Base-by-base conservation (phyloP, 2,797 vertebrate genomes). In the Psittacula derbiana region DNA sequence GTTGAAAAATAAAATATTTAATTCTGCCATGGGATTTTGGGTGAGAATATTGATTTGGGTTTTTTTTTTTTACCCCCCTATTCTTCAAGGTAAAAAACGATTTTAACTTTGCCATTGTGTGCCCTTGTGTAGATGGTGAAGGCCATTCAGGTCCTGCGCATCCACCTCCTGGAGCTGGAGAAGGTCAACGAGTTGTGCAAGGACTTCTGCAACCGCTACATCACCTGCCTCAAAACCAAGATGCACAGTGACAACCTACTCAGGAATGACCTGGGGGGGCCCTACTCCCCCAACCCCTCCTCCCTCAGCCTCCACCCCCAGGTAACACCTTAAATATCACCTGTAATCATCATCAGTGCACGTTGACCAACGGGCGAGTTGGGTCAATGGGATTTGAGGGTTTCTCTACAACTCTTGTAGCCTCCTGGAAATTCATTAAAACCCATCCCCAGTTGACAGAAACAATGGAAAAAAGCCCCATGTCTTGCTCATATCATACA, bases 161-260 rank as follows among this genome's bases (percentile, higher is more conserved):
- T 99, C 97, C 99, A 99, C 97, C 98, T 99, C 43, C 96, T 99
- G 94, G 99, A 99, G 96, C 85, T 99, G 96, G 99, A 99, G 98
- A 99, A 99, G 97, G 99, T 99, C 97, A 99, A 99, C 18, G 99
- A 99, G 97, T 98, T 99, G 97, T 99, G 99, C 98, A 99, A 99
- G 97, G 99, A 99, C 98, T 99, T 99, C 88, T 99, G 99, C 97
- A 99, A 99, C 96, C 99, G 99, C 57, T 99, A 99, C 94, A 99
- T 99, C 98, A 99, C 99, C 97, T 99, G 99, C 98, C 99, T 99
- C 98, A 99, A 99, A 98, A 99, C 99, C 96, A 99, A 99, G 99
- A 99, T 99, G 99, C 99, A 99, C 98, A 99, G 99, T 0, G 99
- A 99, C 97, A 99, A 99, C 98, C 98, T 99, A 97, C 99, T 99